Base-by-base conservation (phyloP, 2,113 vertebrate genomes). In the Gopherus flavomarginatus region DNA sequence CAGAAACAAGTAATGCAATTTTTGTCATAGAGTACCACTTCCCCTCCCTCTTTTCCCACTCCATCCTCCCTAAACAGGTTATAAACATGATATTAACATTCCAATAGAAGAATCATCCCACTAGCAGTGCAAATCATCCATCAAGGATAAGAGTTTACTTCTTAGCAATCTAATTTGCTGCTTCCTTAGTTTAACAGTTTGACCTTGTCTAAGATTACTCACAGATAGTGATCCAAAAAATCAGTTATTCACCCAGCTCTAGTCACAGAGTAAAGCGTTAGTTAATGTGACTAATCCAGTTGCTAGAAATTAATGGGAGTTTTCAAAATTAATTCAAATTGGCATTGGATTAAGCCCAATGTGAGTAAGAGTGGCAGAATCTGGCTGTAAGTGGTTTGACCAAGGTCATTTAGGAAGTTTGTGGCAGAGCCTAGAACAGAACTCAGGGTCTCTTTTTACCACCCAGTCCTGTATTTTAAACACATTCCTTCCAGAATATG, bases 331-430 rank as follows among this genome's bases (percentile, higher is more conserved):
- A 24, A 85, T 85, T 94, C 94, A 47, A 72, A 72, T 38, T 72
- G n/a, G 8, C 19, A 38, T 72, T 94, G 75, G 75, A 47, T 96
- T 95, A 75, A 83, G 83, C 9, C 26, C 79, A 81, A 11, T 53
- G n/a, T 42, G 47, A 90, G n/a, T 31, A 92, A 2, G 21, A 93
- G 92, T 77, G 90, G 59, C 95, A 94, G 91, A 91, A 94, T 93
- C 87, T 93, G 8, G 8, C 49, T 54, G 53, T 54, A 22, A 95
- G 81, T 88, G 94, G 79, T 94, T 90, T 94, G 89, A 29, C 22
- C 94, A 93, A 94, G 75, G 77, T 90, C 84, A 69, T 94, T 91
- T 49, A 80, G 85, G n/a, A 95, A 85, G 81, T 88, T 42, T 77
- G 54, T 90, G 47, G 13, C 65, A 91, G 16, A 59, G 42, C 75